Conservation (phyloP, 2,888 invertebrate genomes). For the Dasysyrphus albostriatus region DNA sequence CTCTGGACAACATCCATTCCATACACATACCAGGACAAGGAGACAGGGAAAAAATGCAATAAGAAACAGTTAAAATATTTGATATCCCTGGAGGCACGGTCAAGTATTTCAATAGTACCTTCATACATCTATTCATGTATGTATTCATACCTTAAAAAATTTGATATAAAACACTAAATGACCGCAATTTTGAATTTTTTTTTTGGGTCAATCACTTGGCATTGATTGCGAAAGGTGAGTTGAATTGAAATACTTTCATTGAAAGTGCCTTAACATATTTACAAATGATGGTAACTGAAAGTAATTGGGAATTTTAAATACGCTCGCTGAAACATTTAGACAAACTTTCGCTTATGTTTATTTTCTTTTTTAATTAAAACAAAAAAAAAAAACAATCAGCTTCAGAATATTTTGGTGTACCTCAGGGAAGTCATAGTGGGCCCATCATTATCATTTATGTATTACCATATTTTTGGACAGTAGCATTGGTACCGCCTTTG, state of each 20-base stretch:
- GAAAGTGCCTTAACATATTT: background rate
- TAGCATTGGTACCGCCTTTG: too few species aligned
- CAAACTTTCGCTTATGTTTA: too few species aligned
- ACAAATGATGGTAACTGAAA: background rate
- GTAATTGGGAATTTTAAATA: background rate
- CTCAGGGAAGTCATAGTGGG: too few species aligned
- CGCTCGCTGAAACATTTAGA: too few species aligned
- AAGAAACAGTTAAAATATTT: constrained; percentile 2
- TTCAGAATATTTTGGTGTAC: too few species aligned
- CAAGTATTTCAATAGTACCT: background rate
- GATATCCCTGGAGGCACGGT: constrained; percentile 10
- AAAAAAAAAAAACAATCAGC: too few species aligned
- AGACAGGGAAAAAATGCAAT: background rate
- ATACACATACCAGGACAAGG: background rate
- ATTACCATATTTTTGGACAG: too few species aligned
- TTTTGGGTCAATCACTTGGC: constrained; percentile 29
- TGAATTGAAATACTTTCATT: constrained; percentile 18
- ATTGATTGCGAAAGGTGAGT: constrained; percentile 12
- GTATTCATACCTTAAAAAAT: background rate
- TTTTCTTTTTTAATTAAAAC: too few species aligned
- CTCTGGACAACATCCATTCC: background rate
- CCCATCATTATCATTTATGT: too few species aligned
- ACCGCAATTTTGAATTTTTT: constrained; percentile 8
- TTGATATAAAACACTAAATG: background rate
- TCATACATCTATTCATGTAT: background rate